These are phyloP conservation scores for Scomber colias DNA, from an alignment of 2,113 vertebrate species.

Conservation along the genomic window DNA sequence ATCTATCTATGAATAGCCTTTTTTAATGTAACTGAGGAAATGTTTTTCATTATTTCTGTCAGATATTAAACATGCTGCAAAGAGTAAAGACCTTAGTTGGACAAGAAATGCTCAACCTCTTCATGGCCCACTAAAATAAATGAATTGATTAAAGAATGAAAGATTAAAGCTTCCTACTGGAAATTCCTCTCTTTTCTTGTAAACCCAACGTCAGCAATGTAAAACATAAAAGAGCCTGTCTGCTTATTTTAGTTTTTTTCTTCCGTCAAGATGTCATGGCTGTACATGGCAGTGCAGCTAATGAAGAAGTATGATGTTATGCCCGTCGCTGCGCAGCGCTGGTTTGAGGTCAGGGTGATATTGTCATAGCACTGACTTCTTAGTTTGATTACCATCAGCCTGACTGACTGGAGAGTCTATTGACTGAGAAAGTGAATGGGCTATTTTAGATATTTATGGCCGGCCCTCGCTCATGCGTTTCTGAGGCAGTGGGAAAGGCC, in stretches of 20 bases:
- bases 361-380: conserved; percentile 50
- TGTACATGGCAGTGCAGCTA: not conserved
- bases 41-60: not conserved
- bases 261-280: conserved; percentile 13
- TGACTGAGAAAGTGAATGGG: conserved; percentile 55
- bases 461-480: conserved; percentile 27
- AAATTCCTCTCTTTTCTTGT: conserved; percentile 20
- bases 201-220: not conserved
- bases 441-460: conserved; percentile 63
- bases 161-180: conserved; percentile 10
- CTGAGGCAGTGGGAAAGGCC: conserved; percentile 50
- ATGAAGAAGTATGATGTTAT: conserved; percentile 27
- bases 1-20: not conserved
- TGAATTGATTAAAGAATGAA: too few species aligned
- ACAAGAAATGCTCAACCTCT: conserved; percentile 4
- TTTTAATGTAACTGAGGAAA: not conserved
- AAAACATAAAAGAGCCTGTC: conserved; percentile 32
- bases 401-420: conserved; percentile 48
- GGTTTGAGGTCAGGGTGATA: conserved; percentile 47
- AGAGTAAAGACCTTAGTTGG: not conserved
- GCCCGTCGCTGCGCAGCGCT: not conserved
- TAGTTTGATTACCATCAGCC: conserved; percentile 51
- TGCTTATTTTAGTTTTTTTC: not conserved
- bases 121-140: conserved; percentile 14
- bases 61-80: not conserved